These are phyloP conservation scores for Drosophila kikkawai DNA, from an alignment of 1,140 invertebrate species.

Conservation along the genomic window DNA sequence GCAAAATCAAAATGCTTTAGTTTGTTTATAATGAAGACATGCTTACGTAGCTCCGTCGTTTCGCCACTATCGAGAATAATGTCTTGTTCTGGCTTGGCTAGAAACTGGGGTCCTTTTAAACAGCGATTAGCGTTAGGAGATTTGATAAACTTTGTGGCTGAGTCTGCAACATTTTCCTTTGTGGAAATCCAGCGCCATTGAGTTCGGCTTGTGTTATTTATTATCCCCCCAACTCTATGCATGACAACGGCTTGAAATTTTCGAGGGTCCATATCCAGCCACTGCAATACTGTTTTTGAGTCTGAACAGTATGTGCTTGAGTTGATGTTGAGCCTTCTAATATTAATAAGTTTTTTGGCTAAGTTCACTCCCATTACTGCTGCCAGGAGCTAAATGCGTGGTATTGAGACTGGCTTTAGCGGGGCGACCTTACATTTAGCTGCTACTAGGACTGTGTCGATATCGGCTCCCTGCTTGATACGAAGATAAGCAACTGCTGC, in stretches of 20 bases:
- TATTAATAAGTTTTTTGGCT: too few species aligned
- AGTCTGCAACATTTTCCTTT: not conserved
- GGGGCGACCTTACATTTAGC: too few species aligned
- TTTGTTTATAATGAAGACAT: not conserved
- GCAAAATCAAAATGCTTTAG: not conserved
- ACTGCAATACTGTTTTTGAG: too few species aligned
- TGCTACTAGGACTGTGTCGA: not conserved
- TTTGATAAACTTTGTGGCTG: not conserved
- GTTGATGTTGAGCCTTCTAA: too few species aligned
- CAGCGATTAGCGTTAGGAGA: not conserved
- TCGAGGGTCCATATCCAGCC: not conserved
- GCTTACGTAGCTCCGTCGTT: not conserved
- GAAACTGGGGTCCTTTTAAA: not conserved
- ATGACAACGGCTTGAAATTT: not conserved
- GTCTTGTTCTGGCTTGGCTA: not conserved
- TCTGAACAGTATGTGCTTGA: too few species aligned
- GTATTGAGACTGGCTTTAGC: too few species aligned
- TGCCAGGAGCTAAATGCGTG: too few species aligned
- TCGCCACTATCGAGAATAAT: not conserved
- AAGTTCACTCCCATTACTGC: too few species aligned
- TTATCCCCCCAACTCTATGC: slow-evolving; percentile 3
- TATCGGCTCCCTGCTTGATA: not conserved
- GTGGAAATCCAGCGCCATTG: not conserved
- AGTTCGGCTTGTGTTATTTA: too few species aligned
- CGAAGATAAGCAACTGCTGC: not conserved